Base-by-base conservation (phyloP, 1,140 invertebrate species). In the Hyphantria cunea region DNA sequence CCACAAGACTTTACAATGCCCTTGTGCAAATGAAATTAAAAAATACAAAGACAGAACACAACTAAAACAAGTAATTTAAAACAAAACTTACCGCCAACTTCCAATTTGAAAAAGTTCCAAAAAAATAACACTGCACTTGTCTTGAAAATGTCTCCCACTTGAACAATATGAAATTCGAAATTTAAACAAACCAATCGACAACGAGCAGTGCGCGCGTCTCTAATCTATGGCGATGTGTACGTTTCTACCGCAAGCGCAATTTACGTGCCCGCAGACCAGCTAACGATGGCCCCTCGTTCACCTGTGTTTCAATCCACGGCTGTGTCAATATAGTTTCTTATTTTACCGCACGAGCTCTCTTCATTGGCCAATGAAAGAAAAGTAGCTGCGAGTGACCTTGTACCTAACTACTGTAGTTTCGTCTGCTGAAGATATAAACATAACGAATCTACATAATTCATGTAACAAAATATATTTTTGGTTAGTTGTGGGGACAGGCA, bases 171-270 rank as follows among this genome's bases (percentile, higher is more conserved):
- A 56, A 42, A 54, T 59, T 65, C 66, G 53, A 60, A 68, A 66
- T 65, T 68, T 41, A 65, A 75, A 68, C 66, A 49, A 61, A 44
- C 51, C 45, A 33, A 58, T 45, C 53, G 31, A 8, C 65, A 54
- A 59, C 52, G 73, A 58, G 59, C 25, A 44, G 68, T 71, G 73
- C 72, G 72, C 80, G 75, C 77, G 71, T 61, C 66, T 64, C 54
- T 65, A 66, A 74, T 70, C 73, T 72, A 78, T 74, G 71, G 68
- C 76, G 72, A 64, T 74, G 73, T 77, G 75, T 61, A 76, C 61
- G 66, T 59, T 67, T 59, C 66, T 76, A 64, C 66, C 48, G 70
- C 73, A 64, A 72, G 70, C 73, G 76, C 70, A 76, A 69, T 77
- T 83, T 77, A 82, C 74, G 69, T 75, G 56, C 64, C 63, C 41